Evolutionary conservation across 1,140 invertebrate species (phyloP).

Genomic region (Apolygus lucorum): DNA sequence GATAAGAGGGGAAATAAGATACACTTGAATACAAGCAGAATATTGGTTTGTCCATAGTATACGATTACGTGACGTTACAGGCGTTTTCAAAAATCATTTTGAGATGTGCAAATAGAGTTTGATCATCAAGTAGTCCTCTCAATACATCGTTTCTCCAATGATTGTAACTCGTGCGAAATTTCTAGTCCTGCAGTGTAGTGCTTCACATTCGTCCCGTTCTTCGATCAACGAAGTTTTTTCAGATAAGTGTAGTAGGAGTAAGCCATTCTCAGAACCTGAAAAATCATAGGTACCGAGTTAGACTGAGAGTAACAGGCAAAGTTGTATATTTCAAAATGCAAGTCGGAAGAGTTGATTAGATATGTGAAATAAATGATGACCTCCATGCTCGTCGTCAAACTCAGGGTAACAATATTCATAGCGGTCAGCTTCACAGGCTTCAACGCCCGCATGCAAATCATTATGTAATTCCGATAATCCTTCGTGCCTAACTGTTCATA

Average conservation of each 20-base stretch:
- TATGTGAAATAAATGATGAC: background rate
- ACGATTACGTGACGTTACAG: no score
- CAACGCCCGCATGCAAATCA: background rate
- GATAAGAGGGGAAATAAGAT: no score
- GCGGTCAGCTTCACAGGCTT: background rate
- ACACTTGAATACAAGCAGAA: no score
- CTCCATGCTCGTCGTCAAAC: background rate
- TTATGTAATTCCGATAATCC: background rate
- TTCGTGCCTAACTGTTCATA: no score
- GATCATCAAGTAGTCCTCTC: no score
- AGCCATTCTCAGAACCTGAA: background rate
- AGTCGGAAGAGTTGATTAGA: background rate
- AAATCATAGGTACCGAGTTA: background rate
- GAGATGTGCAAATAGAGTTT: no score
- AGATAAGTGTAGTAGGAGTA: conserved; percentile 1
- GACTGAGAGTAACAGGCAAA: background rate
- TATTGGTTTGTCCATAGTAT: no score
- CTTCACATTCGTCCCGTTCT: no score
- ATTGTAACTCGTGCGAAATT: no score
- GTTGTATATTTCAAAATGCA: background rate
- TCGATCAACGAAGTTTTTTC: background rate
- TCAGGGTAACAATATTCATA: background rate
- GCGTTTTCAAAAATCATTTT: no score
- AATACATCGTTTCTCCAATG: no score
- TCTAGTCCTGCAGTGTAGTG: no score